A percentile compares a stretch with the other conserved stretches of the same genome.
Evolutionary conservation across 2,113 vertebrate genomes (phyloP).

Genomic region (Malurus elegans): DNA sequence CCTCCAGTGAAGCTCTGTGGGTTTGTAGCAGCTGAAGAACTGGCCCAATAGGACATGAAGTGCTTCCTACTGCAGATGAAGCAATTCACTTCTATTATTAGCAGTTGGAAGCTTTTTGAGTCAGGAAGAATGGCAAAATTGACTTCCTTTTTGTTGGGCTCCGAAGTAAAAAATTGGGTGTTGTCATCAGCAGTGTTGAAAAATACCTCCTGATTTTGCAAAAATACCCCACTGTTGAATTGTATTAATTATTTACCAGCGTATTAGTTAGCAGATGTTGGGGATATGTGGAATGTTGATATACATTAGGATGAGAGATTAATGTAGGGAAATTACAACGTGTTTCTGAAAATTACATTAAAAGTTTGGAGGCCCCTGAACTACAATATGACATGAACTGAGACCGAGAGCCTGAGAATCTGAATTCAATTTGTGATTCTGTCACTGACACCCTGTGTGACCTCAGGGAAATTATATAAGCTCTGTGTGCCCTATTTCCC

Average conservation of each 20-base stretch:
- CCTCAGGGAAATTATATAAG: conserved; percentile 21
- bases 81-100: conserved; percentile 51
- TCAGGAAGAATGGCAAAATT: conserved; percentile 52
- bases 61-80: conserved; percentile 53
- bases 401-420: background rate
- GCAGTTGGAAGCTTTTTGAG: conserved; percentile 21
- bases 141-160: conserved; percentile 33
- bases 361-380: background rate
- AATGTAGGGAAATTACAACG: background rate
- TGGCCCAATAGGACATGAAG: conserved; percentile 29
- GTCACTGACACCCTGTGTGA: conserved; percentile 13
- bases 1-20: background rate
- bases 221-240: background rate
- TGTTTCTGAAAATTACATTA: background rate
- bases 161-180: conserved; percentile 1
- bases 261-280: background rate
- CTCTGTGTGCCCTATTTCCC: background rate
- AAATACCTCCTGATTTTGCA: background rate
- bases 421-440: conserved; percentile 35
- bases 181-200: background rate
- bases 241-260: background rate
- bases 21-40: background rate
- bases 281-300: background rate
- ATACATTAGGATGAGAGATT: background rate
- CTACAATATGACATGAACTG: background rate